Percentiles rank a stretch among this genome's conserved stretches.
Conservation (phyloP, 2,113 vertebrate genomes). For the Bombycilla garrulus region DNA sequence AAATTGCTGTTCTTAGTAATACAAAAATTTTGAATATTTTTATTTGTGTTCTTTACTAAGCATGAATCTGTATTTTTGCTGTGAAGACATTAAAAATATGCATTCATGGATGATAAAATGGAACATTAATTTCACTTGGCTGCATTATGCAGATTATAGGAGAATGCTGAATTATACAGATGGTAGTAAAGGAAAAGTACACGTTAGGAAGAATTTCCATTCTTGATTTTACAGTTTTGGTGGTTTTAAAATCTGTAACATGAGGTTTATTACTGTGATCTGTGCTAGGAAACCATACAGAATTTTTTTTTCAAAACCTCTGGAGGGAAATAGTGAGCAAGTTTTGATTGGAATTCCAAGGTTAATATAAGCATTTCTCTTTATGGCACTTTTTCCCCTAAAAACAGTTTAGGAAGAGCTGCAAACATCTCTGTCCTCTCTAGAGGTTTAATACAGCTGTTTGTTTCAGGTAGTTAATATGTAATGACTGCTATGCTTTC, state of each 20-base stretch:
- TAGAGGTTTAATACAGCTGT: background rate
- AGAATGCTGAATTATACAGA: background rate
- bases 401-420: background rate
- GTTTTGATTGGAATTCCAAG: background rate
- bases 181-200: background rate
- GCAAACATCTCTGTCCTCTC: background rate
- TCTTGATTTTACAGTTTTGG: background rate
- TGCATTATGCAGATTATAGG: background rate
- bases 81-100: background rate
- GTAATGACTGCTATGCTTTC: background rate
- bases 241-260: background rate
- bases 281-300: background rate
- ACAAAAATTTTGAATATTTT: background rate
- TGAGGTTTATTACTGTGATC: background rate
- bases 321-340: background rate
- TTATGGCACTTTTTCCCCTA: background rate
- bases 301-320: background rate
- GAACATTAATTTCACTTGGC: background rate
- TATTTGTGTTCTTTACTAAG: background rate
- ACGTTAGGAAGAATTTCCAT: background rate
- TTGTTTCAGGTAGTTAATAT: background rate
- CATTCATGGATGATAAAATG: background rate
- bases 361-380: background rate
- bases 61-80: background rate
- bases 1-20: background rate